Base-by-base conservation (phyloP, 1,140 invertebrate genomes). In the Geopemphigus sp. region DNA sequence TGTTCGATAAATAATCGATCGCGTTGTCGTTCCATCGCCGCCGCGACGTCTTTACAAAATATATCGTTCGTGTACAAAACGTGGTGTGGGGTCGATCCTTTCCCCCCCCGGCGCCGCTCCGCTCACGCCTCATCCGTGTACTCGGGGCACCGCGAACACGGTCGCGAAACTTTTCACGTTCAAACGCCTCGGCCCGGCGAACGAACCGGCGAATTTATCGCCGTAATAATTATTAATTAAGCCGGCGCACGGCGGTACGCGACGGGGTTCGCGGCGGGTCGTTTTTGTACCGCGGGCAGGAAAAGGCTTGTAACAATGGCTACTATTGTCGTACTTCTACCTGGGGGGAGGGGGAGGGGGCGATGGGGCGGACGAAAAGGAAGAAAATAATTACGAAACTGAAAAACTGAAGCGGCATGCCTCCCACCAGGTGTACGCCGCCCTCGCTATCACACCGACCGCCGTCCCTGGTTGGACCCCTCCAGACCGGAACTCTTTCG, bases 281-380 rank as follows among this genome's bases (percentile, higher is more conserved):
- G 22, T 45, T 76, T 78, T 78, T 76, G n/a, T 22, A 6, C n/a
- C 54, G 47, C 1, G 39, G 12, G 54, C 32, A 4, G 72, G 32
- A 59, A 74, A 78, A 78, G 74, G 74, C 54, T 78, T 78, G 74
- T 59, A 61, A 78, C 57, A 78, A 57, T 50, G 63, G 61, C 45
- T 59, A 78, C 50, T 59, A 76, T 76, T 32, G 11, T 63, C 17
- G n/a, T 76, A 76, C 45, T 61, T 59, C 61, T 29, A 76, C 39
- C 22, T 6, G 29, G 19, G 14, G 26, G 5, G 22, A 3, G 32
- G 32, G 53, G n/a, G n/a, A n/a, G n/a, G n/a, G n/a, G n/a, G n/a
- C n/a, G n/a, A n/a, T n/a, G n/a, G n/a, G n/a, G n/a, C 5, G 17
- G 29, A 32, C 39, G n/a, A 74, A 57, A 39, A 57, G 54, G 22